These are phyloP conservation scores for Petrocephalus sullivani DNA, from an alignment of 2,797 vertebrate genomes.

Conservation along the genomic window DNA sequence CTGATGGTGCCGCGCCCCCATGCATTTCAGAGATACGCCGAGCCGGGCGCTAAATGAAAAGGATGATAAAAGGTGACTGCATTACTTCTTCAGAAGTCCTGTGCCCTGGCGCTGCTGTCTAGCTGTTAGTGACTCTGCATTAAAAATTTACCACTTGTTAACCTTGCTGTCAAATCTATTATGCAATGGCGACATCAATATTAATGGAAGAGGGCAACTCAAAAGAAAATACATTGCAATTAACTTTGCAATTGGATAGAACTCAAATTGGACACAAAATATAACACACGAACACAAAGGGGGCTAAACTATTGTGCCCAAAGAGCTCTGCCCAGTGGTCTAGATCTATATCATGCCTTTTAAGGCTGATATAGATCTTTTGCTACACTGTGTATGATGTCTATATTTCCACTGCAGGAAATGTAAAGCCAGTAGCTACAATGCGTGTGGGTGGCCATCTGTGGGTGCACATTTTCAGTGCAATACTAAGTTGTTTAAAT, in stretches of 20 bases:
- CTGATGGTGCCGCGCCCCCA: neutral
- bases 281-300: neutral
- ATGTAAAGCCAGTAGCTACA: constrained; percentile 55
- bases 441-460: constrained; percentile 28
- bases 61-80: neutral
- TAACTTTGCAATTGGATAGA: constrained; percentile 1
- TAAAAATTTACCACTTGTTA: constrained; percentile 49
- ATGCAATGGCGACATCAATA: constrained; percentile 38
- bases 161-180: constrained; percentile 37
- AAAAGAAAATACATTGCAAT: neutral
- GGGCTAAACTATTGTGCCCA: neutral
- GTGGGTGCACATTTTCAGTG: constrained; percentile 43
- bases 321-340: neutral
- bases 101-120: constrained; percentile 13
- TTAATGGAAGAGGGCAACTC: constrained; percentile 29
- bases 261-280: neutral
- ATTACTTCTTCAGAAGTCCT: neutral
- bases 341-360: too few species aligned
- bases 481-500: constrained; percentile 31
- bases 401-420: constrained; percentile 59
- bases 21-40: neutral
- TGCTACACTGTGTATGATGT: constrained; percentile 38
- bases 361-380: neutral
- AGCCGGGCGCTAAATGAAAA: neutral
- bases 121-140: constrained; percentile 39